Evolutionary conservation across 2,888 invertebrate species (phyloP).

Genomic region (Brachypterus glaber): DNA sequence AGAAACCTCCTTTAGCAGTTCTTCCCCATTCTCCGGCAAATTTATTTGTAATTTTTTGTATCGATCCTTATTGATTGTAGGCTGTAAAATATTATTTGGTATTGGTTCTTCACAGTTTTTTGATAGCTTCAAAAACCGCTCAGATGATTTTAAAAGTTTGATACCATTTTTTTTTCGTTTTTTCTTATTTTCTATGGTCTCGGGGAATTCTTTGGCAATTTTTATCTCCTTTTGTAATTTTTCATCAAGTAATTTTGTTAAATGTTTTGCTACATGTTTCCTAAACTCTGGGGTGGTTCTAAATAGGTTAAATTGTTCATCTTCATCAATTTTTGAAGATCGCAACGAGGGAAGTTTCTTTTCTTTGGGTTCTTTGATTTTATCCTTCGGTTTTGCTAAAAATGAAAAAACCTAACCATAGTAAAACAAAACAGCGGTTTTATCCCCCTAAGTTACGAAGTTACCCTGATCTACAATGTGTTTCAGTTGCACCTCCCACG

Average conservation of each 20-base stretch:
- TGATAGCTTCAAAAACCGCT: slow-evolving; percentile 33
- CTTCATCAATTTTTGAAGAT: slow-evolving; percentile 31
- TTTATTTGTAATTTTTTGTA: too few species aligned
- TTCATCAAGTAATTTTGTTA: slow-evolving; percentile 43
- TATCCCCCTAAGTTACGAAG: slow-evolving; percentile 8
- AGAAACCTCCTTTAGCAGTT: too few species aligned
- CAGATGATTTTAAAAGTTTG: slow-evolving; percentile 23
- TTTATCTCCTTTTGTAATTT: slow-evolving; percentile 31
- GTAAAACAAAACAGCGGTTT: too few species aligned
- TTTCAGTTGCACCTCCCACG: too few species aligned
- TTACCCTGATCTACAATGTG: slow-evolving; percentile 18
- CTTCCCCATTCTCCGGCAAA: too few species aligned
- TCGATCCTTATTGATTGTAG: too few species aligned
- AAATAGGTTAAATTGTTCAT: slow-evolving; percentile 47
- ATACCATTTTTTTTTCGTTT: slow-evolving; percentile 39
- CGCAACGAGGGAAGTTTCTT: slow-evolving; percentile 25
- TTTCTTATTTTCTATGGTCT: slow-evolving; percentile 18
- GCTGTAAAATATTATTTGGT: too few species aligned
- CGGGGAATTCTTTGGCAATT: slow-evolving; percentile 5
- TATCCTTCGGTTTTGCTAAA: slow-evolving; percentile 11
- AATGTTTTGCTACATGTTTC: slow-evolving; percentile 43
- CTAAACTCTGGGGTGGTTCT: slow-evolving; percentile 46
- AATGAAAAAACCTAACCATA: slow-evolving; percentile 7
- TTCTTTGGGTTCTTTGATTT: slow-evolving; percentile 3
- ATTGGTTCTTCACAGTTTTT: slow-evolving; percentile 2